Base-by-base conservation (phyloP, 2,888 invertebrate species). In the Drosophila picticornis region DNA sequence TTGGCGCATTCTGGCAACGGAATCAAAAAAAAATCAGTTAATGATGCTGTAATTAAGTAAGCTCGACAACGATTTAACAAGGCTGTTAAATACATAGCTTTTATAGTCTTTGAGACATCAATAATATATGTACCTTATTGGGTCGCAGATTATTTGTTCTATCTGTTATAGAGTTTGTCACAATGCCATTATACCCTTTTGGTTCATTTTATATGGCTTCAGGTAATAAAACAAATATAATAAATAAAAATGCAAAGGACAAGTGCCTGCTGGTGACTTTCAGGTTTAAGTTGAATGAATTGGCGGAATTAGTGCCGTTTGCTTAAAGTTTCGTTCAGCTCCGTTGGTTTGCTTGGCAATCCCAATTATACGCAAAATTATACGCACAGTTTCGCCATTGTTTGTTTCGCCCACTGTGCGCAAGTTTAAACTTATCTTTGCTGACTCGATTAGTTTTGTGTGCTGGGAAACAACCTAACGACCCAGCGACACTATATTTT, bases 291-390 rank as follows among this genome's bases (percentile, higher is more conserved):
- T 56, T 59, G 63, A 83, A 59, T 84, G 85, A 90, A 90, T 87
- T 82, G 88, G 52, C 71, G 88, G 88, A 87, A 87, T 90, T 87
- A 87, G 89, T 83, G 84, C 80, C 80, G 90, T 90, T 87, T 87
- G 82, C 76, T 77, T 78, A 55, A 87, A 89, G 82, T 87, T 88
- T 81, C 52, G 32, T 43, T 11, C 16, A 16, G 34, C 48, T 29
- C 34, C 31, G 46, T 64, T 78, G 60, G 64, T 50, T 78, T 68
- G 61, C 56, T 50, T 29, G n/a, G 46, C 48, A 31, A 31, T 36
- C 25, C 10, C 34, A 34, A 13, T 19, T 38, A 16, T 36, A 36
- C 72, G 13, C 27, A 43, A 67, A 58, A 60, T 52, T 56, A 68
- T 36, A 29, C 51, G 27, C 52, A 53, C 52, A 64, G 70, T 61